A percentile compares a stretch with the other conserved stretches of the same genome.
Conservation (phyloP, 2,797 vertebrate genomes). For the Heterohyrax brucei region DNA sequence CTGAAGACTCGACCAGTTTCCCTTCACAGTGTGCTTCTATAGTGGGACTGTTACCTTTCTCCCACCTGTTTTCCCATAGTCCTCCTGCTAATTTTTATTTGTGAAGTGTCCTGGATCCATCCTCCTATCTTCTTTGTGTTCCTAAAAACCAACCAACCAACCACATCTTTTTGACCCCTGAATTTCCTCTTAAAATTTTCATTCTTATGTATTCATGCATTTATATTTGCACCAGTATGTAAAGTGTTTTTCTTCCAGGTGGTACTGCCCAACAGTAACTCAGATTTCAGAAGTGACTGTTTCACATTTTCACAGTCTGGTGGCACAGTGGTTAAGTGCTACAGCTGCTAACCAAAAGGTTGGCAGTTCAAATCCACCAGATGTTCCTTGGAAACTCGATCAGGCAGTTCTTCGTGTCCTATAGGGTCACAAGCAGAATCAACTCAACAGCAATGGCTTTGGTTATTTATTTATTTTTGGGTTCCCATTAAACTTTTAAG, state of each 20-base stretch:
- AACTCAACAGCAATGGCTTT: no score
- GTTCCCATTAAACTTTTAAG: constrained; percentile 12
- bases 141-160: neutral
- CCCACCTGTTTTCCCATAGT: neutral
- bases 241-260: constrained; percentile 18
- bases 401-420: no score
- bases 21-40: neutral
- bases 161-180: neutral
- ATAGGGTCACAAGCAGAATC: no score
- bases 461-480: no score
- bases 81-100: neutral
- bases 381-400: no score
- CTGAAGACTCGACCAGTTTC: neutral
- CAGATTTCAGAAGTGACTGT: neutral
- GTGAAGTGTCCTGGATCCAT: neutral
- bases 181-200: constrained; percentile 8
- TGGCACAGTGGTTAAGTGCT: no score
- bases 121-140: neutral
- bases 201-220: neutral
- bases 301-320: constrained; percentile 11
- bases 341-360: no score
- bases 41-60: constrained; percentile 26
- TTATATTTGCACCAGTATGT: neutral
- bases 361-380: no score
- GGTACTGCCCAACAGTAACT: neutral